Evolutionary conservation across 1,140 invertebrate genomes (phyloP).

Genomic region (Coenobita brevimanus): DNA sequence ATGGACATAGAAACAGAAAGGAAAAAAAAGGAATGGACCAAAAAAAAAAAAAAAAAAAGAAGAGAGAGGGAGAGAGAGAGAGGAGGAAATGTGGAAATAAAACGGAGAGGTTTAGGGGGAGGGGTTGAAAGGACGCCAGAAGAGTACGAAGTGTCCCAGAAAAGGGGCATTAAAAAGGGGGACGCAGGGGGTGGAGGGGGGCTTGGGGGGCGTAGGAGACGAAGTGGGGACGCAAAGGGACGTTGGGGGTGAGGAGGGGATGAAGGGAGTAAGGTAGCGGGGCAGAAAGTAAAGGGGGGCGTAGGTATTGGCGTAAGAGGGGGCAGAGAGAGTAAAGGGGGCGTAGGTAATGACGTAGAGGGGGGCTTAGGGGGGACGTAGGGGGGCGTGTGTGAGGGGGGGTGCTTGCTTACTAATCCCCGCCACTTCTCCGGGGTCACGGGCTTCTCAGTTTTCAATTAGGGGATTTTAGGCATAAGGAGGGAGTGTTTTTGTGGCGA

Average conservation of each 20-base stretch:
- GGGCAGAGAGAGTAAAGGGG: neutral
- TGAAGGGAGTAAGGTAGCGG: no score
- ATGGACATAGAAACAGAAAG: no score
- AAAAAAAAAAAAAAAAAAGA: no score
- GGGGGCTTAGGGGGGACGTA: conserved; percentile 14
- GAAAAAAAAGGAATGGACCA: no score
- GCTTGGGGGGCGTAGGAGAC: neutral
- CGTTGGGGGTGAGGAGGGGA: no score
- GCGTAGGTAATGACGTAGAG: neutral
- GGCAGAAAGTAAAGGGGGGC: no score
- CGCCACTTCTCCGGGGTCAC: conserved; percentile 21
- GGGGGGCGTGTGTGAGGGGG: neutral
- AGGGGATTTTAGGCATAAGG: conserved; percentile 52
- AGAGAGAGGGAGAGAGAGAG: no score
- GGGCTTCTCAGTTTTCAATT: conserved; percentile 55
- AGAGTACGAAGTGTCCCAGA: conserved; percentile 39
- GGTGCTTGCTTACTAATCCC: conserved; percentile 25
- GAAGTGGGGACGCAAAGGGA: no score
- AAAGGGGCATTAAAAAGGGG: neutral
- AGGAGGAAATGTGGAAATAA: no score
- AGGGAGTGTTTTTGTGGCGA: conserved; percentile 12
- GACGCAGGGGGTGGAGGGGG: no score
- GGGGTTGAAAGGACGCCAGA: no score
- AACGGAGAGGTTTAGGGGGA: no score
- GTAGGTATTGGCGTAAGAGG: neutral